phyloP scores from a whole-genome alignment of 2,888 invertebrate species.

The Eugnorisma glareosa region DNA sequence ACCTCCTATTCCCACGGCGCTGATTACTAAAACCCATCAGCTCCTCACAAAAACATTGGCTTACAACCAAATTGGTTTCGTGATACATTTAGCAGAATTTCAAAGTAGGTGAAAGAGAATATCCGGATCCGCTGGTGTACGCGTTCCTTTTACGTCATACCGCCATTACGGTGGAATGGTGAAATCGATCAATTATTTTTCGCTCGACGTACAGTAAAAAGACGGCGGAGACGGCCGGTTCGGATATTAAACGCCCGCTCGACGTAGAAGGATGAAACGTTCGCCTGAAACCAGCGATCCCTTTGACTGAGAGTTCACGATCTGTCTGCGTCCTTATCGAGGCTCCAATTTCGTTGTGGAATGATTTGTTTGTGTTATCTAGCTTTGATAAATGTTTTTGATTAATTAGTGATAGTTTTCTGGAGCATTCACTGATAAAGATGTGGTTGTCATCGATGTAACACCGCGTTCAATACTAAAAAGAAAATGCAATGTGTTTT shows the following conservation, averaged over 20 bases:
- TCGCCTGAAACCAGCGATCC: conserved; percentile 78
- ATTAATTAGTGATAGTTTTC: conserved; percentile 51
- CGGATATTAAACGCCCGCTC: conserved; percentile 86
- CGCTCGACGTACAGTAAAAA: conserved; percentile 84
- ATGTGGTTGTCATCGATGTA: background rate
- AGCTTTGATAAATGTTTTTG: conserved; percentile 60
- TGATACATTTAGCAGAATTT: conserved; percentile 64
- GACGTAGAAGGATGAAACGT: conserved; percentile 77
- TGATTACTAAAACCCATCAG: conserved; percentile 43
- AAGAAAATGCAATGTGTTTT: background rate
- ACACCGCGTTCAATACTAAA: background rate
- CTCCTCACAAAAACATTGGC: conserved; percentile 44
- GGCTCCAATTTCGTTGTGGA: conserved; percentile 76
- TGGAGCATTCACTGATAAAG: background rate
- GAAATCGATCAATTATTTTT: conserved; percentile 89
- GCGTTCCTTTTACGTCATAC: conserved; percentile 81
- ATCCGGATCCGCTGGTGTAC: conserved; percentile 62
- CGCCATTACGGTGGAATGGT: conserved; percentile 78
- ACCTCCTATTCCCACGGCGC: background rate
- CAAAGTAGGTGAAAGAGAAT: conserved; percentile 71
- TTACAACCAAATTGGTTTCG: conserved; percentile 62
- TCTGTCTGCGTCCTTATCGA: conserved; percentile 85
- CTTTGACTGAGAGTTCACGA: conserved; percentile 83
- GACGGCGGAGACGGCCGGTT: conserved; percentile 82
- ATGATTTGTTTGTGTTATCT: conserved; percentile 71